Evolutionary conservation across 2,888 invertebrate species (phyloP), one percentile per base, ranked within the genome.

Genomic region (Campopleginae sp.): DNA sequence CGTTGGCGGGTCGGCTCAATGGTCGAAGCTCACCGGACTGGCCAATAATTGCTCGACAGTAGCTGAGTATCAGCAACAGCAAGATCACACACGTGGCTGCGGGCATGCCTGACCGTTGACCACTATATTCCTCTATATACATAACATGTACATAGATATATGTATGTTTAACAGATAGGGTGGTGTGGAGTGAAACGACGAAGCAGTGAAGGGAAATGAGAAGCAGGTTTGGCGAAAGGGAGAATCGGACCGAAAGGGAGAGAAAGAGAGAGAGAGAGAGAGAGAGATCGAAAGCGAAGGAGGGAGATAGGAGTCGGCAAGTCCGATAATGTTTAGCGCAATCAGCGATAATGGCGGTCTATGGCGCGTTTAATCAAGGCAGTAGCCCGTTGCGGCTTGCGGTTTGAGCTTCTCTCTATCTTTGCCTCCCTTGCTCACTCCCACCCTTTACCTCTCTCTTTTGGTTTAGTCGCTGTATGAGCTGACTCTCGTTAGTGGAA

Each of bases 341-440:
- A 94, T 94, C 93, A 94, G 93, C 93, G 93, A 93, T 94, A 94
- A 94, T 93, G 93, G 93, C 92, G 93, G 93, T 93, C 93, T 93
- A 93, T 92, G 93, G 93, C 92, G 93, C 93, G 93, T 94, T 94
- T 93, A 94, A 94, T 94, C 93, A 94, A 93, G 93, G 93, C 93
- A 93, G 93, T 93, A 93, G 93, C 92, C 92, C 93, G 93, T 92
- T 93, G 93, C 90, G 93, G 93, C 91, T 93, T 93, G 93, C 90
- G 93, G 93, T 92, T 91, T 89, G 89, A 89, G 90, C 90, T 91
- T 84, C 86, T 89, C 90, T 89, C 91, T 89, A 19, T 80, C 80
- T 74, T 74, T 65, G 63, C 19, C 63, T 23, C 48, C 65, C 63
- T 71, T 58, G 51, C 74, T 33, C 38, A 75, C 71, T 66, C 68